Percentiles rank a stretch among this genome's conserved stretches.
phyloP scores from a whole-genome alignment of 2,113 vertebrate species.

The Datnioides undecimradiatus region DNA sequence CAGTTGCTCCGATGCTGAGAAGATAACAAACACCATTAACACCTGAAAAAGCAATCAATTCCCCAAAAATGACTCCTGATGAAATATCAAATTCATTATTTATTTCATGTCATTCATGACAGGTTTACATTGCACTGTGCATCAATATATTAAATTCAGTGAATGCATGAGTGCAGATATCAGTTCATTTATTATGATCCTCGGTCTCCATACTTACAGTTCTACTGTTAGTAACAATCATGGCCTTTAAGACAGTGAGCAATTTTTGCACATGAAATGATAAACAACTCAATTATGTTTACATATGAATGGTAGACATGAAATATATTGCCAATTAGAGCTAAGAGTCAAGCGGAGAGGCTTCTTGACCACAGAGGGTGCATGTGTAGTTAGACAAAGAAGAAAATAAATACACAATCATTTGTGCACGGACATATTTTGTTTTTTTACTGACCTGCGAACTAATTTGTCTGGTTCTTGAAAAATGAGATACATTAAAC shows the following conservation, averaged over 20 bases:
- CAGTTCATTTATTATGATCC: background rate
- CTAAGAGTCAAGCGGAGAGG: background rate
- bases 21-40: slow-evolving; percentile 68
- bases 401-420: background rate
- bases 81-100: slow-evolving; percentile 45
- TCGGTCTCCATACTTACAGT: background rate
- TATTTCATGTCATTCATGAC: slow-evolving; percentile 24
- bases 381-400: background rate
- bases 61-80: slow-evolving; percentile 41
- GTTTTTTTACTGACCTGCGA: background rate
- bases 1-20: slow-evolving; percentile 90
- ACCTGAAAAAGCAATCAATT: slow-evolving; percentile 57
- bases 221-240: background rate
- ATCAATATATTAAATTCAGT: slow-evolving; percentile 8
- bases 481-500: background rate
- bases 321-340: background rate
- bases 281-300: background rate
- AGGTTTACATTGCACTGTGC: background rate
- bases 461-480: background rate
- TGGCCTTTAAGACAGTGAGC: background rate
- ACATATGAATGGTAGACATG: background rate
- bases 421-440: background rate
- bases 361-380: background rate
- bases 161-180: background rate
- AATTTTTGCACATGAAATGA: background rate